A percentile compares a stretch with the other conserved stretches of the same genome.
Conservation (phyloP, 2,888 invertebrate species). For the Hirtodrosophila trivittata region DNA sequence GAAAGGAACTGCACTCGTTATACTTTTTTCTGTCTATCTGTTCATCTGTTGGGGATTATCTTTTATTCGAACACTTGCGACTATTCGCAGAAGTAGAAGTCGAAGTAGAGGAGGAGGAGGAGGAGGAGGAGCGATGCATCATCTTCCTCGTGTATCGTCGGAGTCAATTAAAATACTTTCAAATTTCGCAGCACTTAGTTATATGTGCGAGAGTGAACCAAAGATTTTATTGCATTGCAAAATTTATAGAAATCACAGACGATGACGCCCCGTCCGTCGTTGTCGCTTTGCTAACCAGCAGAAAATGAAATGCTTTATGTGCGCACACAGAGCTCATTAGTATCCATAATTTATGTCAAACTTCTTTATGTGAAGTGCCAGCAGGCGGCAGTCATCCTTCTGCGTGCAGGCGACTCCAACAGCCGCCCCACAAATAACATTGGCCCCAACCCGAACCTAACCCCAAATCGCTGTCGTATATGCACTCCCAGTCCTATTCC, state of each 20-base stretch:
- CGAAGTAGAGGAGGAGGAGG: too few species aligned
- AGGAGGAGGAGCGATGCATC: not conserved
- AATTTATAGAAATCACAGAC: constrained; percentile 56
- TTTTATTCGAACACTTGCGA: too few species aligned
- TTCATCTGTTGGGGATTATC: too few species aligned
- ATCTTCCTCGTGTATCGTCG: not conserved
- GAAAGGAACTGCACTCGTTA: too few species aligned
- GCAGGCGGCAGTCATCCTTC: constrained; percentile 18
- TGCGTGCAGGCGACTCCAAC: constrained; percentile 19
- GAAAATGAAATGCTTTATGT: constrained; percentile 66
- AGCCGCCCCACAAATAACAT: constrained; percentile 47
- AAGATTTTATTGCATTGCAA: constrained; percentile 25
- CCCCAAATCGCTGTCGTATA: not conserved
- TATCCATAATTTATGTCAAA: constrained; percentile 79
- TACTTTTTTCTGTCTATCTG: too few species aligned
- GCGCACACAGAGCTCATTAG: constrained; percentile 72
- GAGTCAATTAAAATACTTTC: constrained; percentile 49
- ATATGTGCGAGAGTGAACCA: constrained; percentile 1
- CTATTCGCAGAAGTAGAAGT: too few species aligned
- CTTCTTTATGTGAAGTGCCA: constrained; percentile 71
- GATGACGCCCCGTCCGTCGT: constrained; percentile 1
- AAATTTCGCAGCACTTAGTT: constrained; percentile 3
- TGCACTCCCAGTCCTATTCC: too few species aligned
- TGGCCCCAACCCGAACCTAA: not conserved
- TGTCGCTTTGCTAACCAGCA: constrained; percentile 29